Conservation (phyloP, 2,113 vertebrate genomes). For the Panthera uncia region DNA sequence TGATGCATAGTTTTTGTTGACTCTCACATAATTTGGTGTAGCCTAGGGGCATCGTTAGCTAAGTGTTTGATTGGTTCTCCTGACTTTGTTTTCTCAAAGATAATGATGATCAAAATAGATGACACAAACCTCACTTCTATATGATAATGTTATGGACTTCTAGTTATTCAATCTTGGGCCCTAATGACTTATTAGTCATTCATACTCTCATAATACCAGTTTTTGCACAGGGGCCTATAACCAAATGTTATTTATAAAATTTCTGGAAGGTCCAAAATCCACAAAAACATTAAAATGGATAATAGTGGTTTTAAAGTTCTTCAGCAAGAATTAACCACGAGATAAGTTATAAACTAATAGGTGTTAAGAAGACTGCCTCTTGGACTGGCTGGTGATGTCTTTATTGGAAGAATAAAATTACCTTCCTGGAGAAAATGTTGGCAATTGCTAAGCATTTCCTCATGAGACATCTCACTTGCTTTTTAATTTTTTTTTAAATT, state of each 20-base stretch:
- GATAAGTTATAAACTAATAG: not conserved
- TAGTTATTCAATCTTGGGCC: not conserved
- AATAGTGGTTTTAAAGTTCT: not conserved
- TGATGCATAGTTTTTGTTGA: not conserved
- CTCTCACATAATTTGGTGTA: not conserved
- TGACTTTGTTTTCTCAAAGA: not conserved
- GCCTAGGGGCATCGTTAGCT: not conserved
- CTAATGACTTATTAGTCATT: not conserved
- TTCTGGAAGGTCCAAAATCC: not conserved
- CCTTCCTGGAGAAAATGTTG: not conserved
- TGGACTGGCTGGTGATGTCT: not conserved
- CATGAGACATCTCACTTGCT: not conserved
- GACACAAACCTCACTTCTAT: not conserved
- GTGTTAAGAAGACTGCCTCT: not conserved
- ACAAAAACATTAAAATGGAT: not conserved
- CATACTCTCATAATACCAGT: not conserved
- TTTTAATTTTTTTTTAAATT: too few species aligned
- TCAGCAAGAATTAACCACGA: not conserved
- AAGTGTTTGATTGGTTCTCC: not conserved
- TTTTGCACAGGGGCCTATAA: not conserved
- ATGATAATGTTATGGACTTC: not conserved
- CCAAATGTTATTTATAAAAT: not conserved
- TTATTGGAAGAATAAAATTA: not conserved
- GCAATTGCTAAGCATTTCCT: not conserved
- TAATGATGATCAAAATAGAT: not conserved